Evolutionary conservation across 2,888 invertebrate genomes (phyloP), one percentile per base, ranked within the genome.

Genomic region (Phalera bucephala): DNA sequence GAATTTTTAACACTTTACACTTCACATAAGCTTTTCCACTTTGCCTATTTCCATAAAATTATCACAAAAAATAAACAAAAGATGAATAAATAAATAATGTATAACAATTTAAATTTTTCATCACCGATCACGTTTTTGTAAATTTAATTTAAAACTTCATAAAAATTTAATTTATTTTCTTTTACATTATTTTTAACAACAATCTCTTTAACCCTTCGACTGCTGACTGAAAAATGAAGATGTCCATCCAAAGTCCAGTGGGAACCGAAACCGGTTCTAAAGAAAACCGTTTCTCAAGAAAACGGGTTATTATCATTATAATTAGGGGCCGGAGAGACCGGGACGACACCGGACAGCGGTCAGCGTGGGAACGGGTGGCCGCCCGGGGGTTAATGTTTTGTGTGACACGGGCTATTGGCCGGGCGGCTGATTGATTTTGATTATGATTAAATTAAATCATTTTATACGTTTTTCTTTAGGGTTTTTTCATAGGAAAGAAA

Each of bases 261-360:
- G 45, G 77, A 80, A 74, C 17, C 0, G 7, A 37, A 74, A 74
- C 76, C 38, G 59, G 73, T 76, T 73, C 53, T 47, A 38, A 31
- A 57, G 60, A 52, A 56, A 43, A 36, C 42, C 48, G 39, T 22
- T 28, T 31, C 31, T 21, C 11, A 12, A 39, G 33, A 38, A 39
- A 47, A 52, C 58, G 34, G 40, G 54, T 58, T 62, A 48, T 55
- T 61, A 51, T 57, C 55, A 50, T 57, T 49, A 37, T 45, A 59
- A 54, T 61, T 36, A 52, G 46, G 66, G 72, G 64, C 61, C 50
- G 44, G 49, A 57, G 35, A 50, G 54, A 53, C 63, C 64, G 36
- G 49, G 53, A 55, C 46, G 51, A 35, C 38, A 53, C 56, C 51
- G 76, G 73, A 61, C 72, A 66, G 57, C 55, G 75, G 74, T 68